Evolutionary conservation across 1,140 invertebrate genomes (phyloP).

Genomic region (Spodoptera litura): DNA sequence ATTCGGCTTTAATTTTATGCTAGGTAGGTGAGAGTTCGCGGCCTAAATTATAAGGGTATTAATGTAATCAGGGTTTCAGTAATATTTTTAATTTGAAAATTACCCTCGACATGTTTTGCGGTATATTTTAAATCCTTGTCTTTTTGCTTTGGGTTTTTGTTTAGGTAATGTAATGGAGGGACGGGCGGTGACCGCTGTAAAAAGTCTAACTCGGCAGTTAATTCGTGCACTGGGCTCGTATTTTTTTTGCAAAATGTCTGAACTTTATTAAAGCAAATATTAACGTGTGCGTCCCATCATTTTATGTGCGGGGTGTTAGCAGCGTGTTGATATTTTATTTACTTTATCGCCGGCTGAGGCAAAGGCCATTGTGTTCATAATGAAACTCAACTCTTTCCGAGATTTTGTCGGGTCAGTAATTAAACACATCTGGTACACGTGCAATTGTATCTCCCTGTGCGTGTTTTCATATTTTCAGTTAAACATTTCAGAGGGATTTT

Average conservation of each 20-base stretch:
- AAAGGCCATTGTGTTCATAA: constrained; percentile 69
- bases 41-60: constrained; percentile 69
- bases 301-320: constrained; percentile 67
- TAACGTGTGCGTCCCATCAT: constrained; percentile 66
- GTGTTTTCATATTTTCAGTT: constrained; percentile 71
- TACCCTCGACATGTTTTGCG: constrained; percentile 74
- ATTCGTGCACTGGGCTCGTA: constrained; percentile 70
- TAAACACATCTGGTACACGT: constrained; percentile 81
- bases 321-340: constrained; percentile 82
- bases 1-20: constrained; percentile 50
- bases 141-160: constrained; percentile 63
- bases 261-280: constrained; percentile 80
- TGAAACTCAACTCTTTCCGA: constrained; percentile 75
- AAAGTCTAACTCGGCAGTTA: constrained; percentile 77
- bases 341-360: constrained; percentile 69
- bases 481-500: constrained; percentile 59
- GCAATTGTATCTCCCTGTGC: constrained; percentile 67
- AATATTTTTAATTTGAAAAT: constrained; percentile 77
- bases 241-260: constrained; percentile 76
- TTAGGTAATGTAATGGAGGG: constrained; percentile 70
- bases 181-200: constrained; percentile 59
- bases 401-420: constrained; percentile 81
- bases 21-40: constrained; percentile 37
- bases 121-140: constrained; percentile 64
- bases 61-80: constrained; percentile 51